Base-by-base conservation (phyloP, 2,888 invertebrate genomes). In the Andricus curvator region DNA sequence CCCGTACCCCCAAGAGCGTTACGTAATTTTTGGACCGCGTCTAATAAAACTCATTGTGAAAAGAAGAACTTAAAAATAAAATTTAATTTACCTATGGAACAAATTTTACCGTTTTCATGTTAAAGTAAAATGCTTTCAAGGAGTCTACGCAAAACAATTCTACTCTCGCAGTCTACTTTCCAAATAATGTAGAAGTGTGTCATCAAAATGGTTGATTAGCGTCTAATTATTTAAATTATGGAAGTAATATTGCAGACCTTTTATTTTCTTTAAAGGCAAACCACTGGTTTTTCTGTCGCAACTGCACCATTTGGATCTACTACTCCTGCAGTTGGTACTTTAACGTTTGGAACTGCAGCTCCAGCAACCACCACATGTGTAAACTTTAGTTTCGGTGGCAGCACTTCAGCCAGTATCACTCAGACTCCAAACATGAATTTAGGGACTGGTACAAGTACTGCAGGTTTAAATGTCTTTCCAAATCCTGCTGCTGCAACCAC, bases 371-470 rank as follows among this genome's bases (percentile, higher is more conserved):
- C 87, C 11, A 79, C 87, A 6, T 80, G 87, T 0, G 84, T 90
- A 64, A 88, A 86, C 81, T 91, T 91, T 74, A 86, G 88, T 78
- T 90, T 91, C 81, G 86, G 88, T 37, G 79, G 44, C 22, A 77
- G 86, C 22, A 82, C 88, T 13, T 81, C 90, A 11, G 48, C 87
- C 44, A 86, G 86, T 4, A 74, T 88, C 3, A 44, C 86, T 11
- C 84, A 85, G 25, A 77, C 86, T 9, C 89, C 81, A 29, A 91
- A 91, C 9, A 89, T 93, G 48, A 92, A 83, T 76, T 80, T 86
- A 25, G 87, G 86, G 77, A 62, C 83, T 22, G 83, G 83, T 4
- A 85, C 87, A 25, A 82, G 86, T 20, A 82, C 85, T 62, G 79
- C 88, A 15, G 79, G 88, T 15, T 81, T 85, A 5, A 86, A 84